These are phyloP conservation scores for Philaethria dido DNA, from an alignment of 2,888 invertebrate species.

Conservation along the genomic window DNA sequence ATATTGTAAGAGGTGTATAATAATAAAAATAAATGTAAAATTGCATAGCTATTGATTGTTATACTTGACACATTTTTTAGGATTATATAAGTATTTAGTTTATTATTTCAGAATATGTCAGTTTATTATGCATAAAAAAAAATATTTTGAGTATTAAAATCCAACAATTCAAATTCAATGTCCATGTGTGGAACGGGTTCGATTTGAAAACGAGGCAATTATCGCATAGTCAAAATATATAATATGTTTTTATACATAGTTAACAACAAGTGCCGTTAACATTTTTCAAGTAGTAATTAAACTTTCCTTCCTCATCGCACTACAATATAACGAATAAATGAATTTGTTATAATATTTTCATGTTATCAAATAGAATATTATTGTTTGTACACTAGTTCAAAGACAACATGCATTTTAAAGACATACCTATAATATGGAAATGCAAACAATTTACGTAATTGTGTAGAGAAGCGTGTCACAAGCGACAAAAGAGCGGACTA, in stretches of 20 bases:
- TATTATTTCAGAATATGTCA: no score
- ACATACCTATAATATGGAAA: slow-evolving; percentile 24
- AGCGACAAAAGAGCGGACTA: not conserved
- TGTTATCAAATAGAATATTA: slow-evolving; percentile 5
- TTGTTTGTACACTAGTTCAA: slow-evolving; percentile 27
- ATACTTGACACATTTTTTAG: not conserved
- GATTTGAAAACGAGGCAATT: not conserved
- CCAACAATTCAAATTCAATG: no score
- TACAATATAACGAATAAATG: slow-evolving; percentile 1
- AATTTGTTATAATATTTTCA: slow-evolving; percentile 16
- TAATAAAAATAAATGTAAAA: not conserved
- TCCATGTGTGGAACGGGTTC: not conserved
- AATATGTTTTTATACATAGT: not conserved
- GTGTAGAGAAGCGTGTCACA: slow-evolving; percentile 19
- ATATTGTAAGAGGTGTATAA: not conserved
- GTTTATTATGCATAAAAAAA: no score
- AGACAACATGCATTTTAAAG: slow-evolving; percentile 22
- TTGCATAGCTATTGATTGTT: not conserved
- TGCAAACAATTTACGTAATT: slow-evolving; percentile 37
- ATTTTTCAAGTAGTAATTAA: not conserved
- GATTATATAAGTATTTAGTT: not conserved
- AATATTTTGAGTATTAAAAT: no score
- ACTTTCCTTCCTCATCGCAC: not conserved
- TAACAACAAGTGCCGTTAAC: no score
- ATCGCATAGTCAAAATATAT: not conserved